A percentile compares a stretch with the other conserved stretches of the same genome.
Conservation (phyloP, 1,140 invertebrate species). For the Bombus waltoni region DNA sequence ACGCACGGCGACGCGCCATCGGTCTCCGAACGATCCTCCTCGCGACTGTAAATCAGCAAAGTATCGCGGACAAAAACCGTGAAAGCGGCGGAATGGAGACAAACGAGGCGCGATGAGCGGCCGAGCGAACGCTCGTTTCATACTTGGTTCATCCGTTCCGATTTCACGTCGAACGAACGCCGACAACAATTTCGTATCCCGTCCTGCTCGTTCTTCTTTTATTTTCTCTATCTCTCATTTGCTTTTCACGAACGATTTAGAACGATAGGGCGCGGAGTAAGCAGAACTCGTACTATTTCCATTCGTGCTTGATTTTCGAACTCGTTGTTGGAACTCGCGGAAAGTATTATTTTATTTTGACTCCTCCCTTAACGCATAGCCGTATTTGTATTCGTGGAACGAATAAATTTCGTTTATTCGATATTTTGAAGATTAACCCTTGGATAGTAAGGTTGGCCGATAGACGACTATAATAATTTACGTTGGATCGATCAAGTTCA, state of each 20-base stretch:
- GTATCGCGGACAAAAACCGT: constrained; percentile 4
- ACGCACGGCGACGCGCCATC: no score
- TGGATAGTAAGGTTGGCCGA: no score
- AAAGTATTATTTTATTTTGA: neutral
- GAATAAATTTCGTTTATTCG: no score
- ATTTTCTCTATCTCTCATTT: neutral
- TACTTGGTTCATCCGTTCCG: constrained; percentile 8
- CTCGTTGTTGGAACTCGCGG: neutral
- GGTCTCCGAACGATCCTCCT: neutral
- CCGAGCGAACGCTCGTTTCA: neutral
- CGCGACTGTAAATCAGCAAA: constrained; percentile 6
- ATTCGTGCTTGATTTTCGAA: neutral
- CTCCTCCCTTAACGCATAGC: neutral
- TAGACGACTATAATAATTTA: no score
- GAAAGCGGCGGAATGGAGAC: constrained; percentile 11
- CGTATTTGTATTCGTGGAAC: no score
- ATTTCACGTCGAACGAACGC: neutral
- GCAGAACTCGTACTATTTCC: neutral
- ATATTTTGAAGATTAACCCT: no score
- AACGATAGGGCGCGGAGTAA: neutral
- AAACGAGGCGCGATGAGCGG: constrained; percentile 13
- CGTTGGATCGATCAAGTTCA: no score
- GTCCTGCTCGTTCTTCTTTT: neutral
- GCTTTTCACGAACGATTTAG: neutral
- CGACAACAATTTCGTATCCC: neutral